Evolutionary conservation across 2,888 invertebrate genomes (phyloP).

Genomic region (Sturmia bella): DNA sequence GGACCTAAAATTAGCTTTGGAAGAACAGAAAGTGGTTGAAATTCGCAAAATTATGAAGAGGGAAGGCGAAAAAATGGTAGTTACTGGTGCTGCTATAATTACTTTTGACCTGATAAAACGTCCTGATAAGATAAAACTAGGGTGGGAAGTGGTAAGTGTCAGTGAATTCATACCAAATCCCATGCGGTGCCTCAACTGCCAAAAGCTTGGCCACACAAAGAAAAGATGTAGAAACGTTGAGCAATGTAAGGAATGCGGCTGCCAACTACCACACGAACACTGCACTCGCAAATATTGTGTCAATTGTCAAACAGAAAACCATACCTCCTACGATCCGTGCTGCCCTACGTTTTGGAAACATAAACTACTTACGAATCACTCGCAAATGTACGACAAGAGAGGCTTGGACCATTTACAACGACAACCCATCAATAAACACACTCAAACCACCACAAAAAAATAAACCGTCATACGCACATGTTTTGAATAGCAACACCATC

Average conservation of each 20-base stretch:
- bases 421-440: background rate
- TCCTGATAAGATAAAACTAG: constrained; percentile 8
- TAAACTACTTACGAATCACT: background rate
- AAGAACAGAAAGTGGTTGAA: constrained; percentile 36
- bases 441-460: constrained; percentile 13
- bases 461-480: constrained; percentile 12
- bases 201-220: constrained; percentile 9
- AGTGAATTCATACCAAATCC: constrained; percentile 29
- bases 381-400: background rate
- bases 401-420: background rate
- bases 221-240: constrained; percentile 22
- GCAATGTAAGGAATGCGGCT: constrained; percentile 1
- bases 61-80: background rate
- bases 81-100: constrained; percentile 38
- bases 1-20: constrained; percentile 9
- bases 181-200: constrained; percentile 12
- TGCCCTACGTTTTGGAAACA: background rate
- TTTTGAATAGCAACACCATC: background rate
- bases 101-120: constrained; percentile 37
- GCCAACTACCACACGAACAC: too few species aligned
- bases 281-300: background rate
- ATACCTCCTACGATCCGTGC: background rate
- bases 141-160: constrained; percentile 28
- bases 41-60: constrained; percentile 28
- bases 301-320: background rate